phyloP scores from a whole-genome alignment of 2,113 vertebrate species.

The Eulemur rufifrons region DNA sequence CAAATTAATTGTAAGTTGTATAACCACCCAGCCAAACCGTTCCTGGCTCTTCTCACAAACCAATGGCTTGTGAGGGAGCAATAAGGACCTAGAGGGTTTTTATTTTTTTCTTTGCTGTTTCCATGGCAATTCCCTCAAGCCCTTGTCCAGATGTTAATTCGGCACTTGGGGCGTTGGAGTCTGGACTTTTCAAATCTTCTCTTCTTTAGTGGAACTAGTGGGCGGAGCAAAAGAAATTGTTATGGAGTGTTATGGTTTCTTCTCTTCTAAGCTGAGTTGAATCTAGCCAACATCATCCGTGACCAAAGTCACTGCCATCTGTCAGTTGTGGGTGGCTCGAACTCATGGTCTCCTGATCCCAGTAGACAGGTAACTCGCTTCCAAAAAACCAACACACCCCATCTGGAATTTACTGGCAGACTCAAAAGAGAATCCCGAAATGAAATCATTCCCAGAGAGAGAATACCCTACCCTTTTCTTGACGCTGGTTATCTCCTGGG shows the following conservation, averaged over 20 bases:
- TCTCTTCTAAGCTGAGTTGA: slow-evolving; percentile 37
- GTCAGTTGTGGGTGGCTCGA: slow-evolving; percentile 59
- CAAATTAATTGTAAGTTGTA: slow-evolving; percentile 12
- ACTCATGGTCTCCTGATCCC: slow-evolving; percentile 29
- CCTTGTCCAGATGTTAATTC: slow-evolving; percentile 59
- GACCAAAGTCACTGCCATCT: slow-evolving; percentile 65
- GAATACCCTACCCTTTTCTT: slow-evolving; percentile 17
- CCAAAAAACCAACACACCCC: not conserved
- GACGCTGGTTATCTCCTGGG: slow-evolving; percentile 39
- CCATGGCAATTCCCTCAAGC: slow-evolving; percentile 42
- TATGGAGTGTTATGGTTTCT: slow-evolving; percentile 48
- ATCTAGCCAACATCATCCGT: not conserved
- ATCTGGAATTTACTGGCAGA: slow-evolving; percentile 30
- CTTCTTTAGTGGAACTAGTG: slow-evolving; percentile 48
- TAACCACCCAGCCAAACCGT: not conserved
- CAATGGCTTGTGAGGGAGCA: not conserved
- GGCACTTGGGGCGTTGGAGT: not conserved
- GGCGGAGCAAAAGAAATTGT: slow-evolving; percentile 52
- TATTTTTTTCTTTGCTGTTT: slow-evolving; percentile 13
- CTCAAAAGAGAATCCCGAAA: slow-evolving; percentile 38
- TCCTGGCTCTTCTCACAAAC: not conserved
- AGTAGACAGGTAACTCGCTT: slow-evolving; percentile 49
- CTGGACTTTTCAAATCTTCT: slow-evolving; percentile 51
- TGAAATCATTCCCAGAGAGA: not conserved
- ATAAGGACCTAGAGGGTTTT: not conserved